Conservation (phyloP, 2,113 vertebrate genomes). For the Antennarius striatus region DNA sequence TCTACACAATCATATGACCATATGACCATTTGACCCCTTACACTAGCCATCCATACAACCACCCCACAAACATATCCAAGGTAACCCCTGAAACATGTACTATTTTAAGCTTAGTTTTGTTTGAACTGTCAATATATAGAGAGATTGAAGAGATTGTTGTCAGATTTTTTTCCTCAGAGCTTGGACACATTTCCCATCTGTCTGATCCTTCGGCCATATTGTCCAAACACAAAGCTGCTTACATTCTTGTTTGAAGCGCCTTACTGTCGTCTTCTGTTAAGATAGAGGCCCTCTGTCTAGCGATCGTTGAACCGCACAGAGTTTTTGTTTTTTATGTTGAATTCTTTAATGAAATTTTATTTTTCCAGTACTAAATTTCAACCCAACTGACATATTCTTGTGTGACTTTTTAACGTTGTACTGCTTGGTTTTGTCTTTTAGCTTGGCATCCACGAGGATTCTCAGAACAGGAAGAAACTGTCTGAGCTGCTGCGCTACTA, state of each 20-base stretch:
- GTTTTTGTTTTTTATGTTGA: no score
- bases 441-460: constrained; percentile 98
- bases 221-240: constrained; percentile 42
- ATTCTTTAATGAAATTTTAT: no score
- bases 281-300: neutral
- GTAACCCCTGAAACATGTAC: no score
- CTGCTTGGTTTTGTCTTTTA: constrained; percentile 47
- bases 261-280: constrained; percentile 20
- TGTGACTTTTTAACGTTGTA: neutral
- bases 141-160: neutral
- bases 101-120: neutral
- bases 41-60: no score
- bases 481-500: constrained; percentile 92
- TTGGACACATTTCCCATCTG: constrained; percentile 21
- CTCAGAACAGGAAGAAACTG: constrained; percentile 94
- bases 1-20: no score
- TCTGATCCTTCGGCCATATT: constrained; percentile 40
- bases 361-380: no score
- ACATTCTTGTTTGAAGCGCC: neutral
- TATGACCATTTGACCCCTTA: no score
- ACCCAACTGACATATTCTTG: no score
- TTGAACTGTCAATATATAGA: neutral
- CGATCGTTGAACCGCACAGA: no score
- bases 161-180: constrained; percentile 8
- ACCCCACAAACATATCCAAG: no score